phyloP scores from a whole-genome alignment of 2,113 vertebrate species.

The Mystacornis crossleyi region DNA sequence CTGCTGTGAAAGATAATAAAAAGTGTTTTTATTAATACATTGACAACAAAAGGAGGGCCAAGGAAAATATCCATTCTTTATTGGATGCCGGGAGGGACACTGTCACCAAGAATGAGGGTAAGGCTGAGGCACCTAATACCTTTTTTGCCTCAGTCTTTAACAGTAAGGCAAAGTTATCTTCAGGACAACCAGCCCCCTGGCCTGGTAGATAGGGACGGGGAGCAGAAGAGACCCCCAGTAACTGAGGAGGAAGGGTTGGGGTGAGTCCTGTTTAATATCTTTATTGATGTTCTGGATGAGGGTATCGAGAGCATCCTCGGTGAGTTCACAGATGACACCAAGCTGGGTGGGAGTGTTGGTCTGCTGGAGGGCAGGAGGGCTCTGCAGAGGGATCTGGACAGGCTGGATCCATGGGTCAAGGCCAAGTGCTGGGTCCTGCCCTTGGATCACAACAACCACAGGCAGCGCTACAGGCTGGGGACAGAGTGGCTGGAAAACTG shows the following conservation, averaged over 20 bases:
- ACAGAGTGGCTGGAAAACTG: neutral
- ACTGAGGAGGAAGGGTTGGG: neutral
- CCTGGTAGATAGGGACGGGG: neutral
- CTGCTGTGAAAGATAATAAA: neutral
- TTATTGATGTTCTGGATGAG: neutral
- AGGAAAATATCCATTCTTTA: neutral
- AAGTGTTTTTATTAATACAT: neutral
- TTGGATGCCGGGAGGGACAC: neutral
- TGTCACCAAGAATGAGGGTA: neutral
- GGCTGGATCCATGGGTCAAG: neutral
- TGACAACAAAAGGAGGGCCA: neutral
- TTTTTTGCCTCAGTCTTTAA: neutral
- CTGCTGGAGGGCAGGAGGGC: neutral
- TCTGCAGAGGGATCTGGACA: neutral
- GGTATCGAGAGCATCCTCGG: neutral
- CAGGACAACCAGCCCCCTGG: neutral
- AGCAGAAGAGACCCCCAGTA: neutral
- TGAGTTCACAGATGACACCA: neutral
- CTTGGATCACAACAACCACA: neutral
- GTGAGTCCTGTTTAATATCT: neutral
- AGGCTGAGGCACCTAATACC: neutral
- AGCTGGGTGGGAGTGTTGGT: neutral
- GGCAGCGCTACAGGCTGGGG: fast-evolving
- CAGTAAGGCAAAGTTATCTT: neutral
- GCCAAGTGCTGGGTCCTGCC: too few species aligned